Evolutionary conservation across 2,888 invertebrate genomes (phyloP).

Genomic region (Mythimna impura): DNA sequence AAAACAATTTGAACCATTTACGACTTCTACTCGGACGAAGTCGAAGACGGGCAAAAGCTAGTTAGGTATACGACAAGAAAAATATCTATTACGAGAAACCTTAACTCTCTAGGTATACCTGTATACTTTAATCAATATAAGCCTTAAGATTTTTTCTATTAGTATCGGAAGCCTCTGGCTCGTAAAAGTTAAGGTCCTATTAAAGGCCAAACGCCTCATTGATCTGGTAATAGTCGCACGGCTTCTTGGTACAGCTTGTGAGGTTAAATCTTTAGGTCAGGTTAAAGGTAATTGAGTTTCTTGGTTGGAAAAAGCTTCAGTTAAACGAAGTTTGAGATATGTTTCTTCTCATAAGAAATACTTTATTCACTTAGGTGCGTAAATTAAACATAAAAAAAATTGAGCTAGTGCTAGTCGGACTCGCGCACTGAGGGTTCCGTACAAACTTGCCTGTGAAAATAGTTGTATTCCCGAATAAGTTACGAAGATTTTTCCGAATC

Average conservation of each 20-base stretch:
- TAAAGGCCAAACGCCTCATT: slow-evolving; percentile 48
- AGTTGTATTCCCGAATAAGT: too few relatives aligned
- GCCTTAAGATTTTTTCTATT: slow-evolving; percentile 33
- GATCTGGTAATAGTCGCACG: slow-evolving; percentile 39
- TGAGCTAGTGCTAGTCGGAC: too few relatives aligned
- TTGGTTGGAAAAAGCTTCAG: slow-evolving; percentile 8
- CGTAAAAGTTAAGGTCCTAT: slow-evolving; percentile 52
- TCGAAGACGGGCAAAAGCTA: too few relatives aligned
- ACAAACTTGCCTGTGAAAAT: too few relatives aligned
- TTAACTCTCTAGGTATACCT: not conserved
- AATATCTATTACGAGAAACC: not conserved
- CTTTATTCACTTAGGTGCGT: too few relatives aligned
- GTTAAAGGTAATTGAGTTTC: slow-evolving; percentile 40
- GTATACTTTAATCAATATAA: slow-evolving; percentile 28
- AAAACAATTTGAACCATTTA: too few relatives aligned
- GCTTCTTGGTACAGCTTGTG: slow-evolving; percentile 29
- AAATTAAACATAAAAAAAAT: too few relatives aligned
- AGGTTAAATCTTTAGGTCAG: slow-evolving; percentile 46
- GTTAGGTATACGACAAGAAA: too few relatives aligned
- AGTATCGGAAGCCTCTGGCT: slow-evolving; percentile 38
- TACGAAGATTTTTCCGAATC: too few relatives aligned
- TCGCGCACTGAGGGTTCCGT: too few relatives aligned
- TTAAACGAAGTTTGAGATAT: not conserved
- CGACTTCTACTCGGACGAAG: too few relatives aligned
- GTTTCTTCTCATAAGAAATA: too few relatives aligned